These are phyloP conservation scores for Apostichopus leukothele DNA, from an alignment of 53 echinoderm and acorn worm genomes.

Conservation along the genomic window DNA sequence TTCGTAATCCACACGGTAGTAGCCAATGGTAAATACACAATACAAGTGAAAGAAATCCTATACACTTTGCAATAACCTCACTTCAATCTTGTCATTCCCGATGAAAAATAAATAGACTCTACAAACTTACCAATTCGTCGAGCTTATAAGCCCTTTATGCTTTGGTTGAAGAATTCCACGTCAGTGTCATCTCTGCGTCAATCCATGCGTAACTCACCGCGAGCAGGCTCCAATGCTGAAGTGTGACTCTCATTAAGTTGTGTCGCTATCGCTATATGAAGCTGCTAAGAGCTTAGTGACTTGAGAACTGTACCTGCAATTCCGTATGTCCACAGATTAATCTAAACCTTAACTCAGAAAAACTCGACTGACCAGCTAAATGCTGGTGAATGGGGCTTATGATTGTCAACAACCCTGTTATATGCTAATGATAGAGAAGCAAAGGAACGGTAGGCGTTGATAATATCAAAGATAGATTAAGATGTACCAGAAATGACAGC, in stretches of 20 bases:
- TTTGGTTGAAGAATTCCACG: not conserved
- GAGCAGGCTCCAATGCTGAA: not conserved
- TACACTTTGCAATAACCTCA: not conserved
- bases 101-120: not conserved
- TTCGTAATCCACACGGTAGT: not conserved
- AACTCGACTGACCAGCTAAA: no score
- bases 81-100: not conserved
- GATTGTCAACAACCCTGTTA: no score
- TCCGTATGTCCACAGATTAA: not conserved
- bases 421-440: no score
- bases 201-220: constrained; percentile 24
- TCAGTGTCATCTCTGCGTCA: not conserved
- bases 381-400: no score
- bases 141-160: not conserved
- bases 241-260: constrained; percentile 11
- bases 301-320: not conserved
- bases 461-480: no score
- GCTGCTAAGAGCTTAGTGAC: not conserved
- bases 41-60: no score
- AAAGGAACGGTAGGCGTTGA: no score
- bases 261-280: not conserved
- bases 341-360: no score
- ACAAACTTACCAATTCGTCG: not conserved
- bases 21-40: no score
- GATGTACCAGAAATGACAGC: no score